These are phyloP conservation scores for Pseudomyrmex gracilis DNA, from an alignment of 1,140 invertebrate species.

Conservation along the genomic window DNA sequence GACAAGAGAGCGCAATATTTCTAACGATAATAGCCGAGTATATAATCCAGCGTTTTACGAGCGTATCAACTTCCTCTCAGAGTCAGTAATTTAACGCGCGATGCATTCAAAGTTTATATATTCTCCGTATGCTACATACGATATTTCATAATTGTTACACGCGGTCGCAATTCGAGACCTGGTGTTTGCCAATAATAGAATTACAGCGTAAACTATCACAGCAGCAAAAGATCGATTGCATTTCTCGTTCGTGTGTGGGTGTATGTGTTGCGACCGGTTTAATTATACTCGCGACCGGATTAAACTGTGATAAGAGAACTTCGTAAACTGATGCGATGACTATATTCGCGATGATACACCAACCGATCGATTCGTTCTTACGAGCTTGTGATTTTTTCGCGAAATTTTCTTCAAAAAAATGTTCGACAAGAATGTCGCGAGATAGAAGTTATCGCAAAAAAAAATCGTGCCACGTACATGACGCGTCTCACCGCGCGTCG, in stretches of 20 bases:
- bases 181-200: background rate
- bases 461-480: constrained; percentile 1
- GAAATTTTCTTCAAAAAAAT: background rate
- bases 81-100: background rate
- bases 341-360: constrained; percentile 50
- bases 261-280: constrained; percentile 20
- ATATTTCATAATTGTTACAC: background rate
- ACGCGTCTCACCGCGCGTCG: background rate
- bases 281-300: constrained; percentile 65
- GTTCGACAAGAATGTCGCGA: background rate
- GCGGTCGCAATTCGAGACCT: background rate
- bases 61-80: background rate
- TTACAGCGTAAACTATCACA: constrained; percentile 5
- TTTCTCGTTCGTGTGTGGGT: no score
- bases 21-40: background rate
- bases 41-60: background rate
- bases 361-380: background rate
- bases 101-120: no score
- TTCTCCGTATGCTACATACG: background rate
- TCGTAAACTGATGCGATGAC: constrained; percentile 25
- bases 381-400: background rate
- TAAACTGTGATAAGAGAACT: constrained; percentile 47
- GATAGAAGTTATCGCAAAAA: background rate
- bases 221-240: constrained; percentile 30
- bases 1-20: constrained; percentile 1